Conservation (phyloP, 2,113 vertebrate genomes). For the Cyphomyrus discorhynchus region DNA sequence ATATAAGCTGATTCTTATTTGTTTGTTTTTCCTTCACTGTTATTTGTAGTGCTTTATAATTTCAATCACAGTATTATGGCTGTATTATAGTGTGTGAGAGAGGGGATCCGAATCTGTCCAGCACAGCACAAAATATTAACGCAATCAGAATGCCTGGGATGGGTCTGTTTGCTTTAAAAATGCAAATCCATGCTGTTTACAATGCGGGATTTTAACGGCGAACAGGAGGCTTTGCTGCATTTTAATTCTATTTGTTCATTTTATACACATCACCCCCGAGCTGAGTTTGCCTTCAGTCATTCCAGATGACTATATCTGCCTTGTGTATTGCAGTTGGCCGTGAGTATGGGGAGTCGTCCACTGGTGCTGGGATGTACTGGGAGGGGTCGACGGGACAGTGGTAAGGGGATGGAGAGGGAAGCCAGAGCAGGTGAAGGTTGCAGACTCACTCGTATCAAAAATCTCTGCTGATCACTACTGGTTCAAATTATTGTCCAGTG, state of each 20-base stretch:
- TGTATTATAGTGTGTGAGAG: neutral
- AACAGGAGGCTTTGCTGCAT: neutral
- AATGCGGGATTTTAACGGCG: neutral
- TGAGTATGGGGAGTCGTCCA: neutral
- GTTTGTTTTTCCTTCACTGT: neutral
- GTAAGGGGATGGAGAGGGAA: neutral
- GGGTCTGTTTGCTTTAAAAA: neutral
- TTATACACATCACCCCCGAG: neutral
- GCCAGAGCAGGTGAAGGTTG: neutral
- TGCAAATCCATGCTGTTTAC: neutral
- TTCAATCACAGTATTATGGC: neutral
- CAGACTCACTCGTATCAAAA: neutral
- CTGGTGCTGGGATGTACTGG: neutral
- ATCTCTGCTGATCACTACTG: neutral
- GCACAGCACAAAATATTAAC: neutral
- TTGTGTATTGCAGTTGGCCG: neutral
- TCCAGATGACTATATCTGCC: neutral
- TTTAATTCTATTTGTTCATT: slow-evolving; percentile 1
- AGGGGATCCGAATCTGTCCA: neutral
- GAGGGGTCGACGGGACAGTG: neutral
- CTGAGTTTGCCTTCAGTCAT: neutral
- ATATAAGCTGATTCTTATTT: neutral
- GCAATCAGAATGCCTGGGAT: neutral
- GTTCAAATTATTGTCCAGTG: neutral
- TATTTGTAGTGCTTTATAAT: neutral